phyloP scores from a whole-genome alignment of 2,797 vertebrate genomes.

The Masticophis lateralis region DNA sequence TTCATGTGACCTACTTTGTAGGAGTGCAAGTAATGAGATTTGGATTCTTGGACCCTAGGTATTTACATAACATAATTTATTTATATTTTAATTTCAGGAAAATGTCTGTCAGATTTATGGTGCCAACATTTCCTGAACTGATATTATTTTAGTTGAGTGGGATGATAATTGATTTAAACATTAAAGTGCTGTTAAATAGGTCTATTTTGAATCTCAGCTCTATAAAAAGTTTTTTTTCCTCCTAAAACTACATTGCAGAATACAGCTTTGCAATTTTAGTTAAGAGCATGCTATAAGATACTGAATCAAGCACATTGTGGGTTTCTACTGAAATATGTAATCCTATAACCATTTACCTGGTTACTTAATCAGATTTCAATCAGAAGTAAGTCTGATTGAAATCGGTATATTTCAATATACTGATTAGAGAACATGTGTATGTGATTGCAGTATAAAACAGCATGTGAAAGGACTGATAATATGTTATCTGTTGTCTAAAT shows the following conservation, averaged over 20 bases:
- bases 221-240: background rate
- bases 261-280: background rate
- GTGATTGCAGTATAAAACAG: background rate
- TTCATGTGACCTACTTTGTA: background rate
- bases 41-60: background rate
- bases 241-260: background rate
- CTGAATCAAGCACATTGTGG: background rate
- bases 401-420: background rate
- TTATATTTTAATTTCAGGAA: background rate
- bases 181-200: background rate
- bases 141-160: background rate
- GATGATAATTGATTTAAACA: background rate
- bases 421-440: background rate
- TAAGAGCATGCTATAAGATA: background rate
- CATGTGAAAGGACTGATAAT: constrained; percentile 6
- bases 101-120: background rate
- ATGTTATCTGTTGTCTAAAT: background rate
- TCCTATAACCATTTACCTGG: background rate
- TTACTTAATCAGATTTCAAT: background rate
- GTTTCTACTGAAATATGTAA: background rate
- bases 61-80: constrained; percentile 1
- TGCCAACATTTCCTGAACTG: background rate
- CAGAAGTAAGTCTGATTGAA: background rate
- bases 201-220: background rate
- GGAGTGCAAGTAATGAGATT: constrained; percentile 4